Percentiles rank a stretch among this genome's conserved stretches.
phyloP scores from a whole-genome alignment of 2,797 vertebrate species.

The Leptodactylus fallax region DNA sequence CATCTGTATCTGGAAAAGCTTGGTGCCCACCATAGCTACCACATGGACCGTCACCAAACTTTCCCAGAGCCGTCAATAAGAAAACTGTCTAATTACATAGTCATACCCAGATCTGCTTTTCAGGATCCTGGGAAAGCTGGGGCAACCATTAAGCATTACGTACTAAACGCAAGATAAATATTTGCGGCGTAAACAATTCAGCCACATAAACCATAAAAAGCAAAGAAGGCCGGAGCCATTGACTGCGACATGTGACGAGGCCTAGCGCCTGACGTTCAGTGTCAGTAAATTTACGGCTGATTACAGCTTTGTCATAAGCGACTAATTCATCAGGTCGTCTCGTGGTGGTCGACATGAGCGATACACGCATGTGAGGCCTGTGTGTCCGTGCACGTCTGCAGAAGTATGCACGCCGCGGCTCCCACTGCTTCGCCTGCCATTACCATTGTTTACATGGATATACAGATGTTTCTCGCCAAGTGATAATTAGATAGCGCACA shows the following conservation, averaged over 20 bases:
- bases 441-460: constrained; percentile 48
- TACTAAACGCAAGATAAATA: no score
- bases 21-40: neutral
- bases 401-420: neutral
- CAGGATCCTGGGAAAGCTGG: neutral
- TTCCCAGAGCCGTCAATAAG: neutral
- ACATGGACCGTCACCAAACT: neutral
- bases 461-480: constrained; percentile 47
- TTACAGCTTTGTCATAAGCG: neutral
- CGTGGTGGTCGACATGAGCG: neutral
- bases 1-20: neutral
- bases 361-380: neutral
- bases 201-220: neutral
- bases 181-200: neutral
- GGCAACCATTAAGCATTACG: neutral
- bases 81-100: neutral
- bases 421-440: neutral
- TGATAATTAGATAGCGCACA: constrained; percentile 52
- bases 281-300: constrained; percentile 10
- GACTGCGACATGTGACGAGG: neutral
- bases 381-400: neutral
- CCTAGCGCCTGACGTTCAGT: neutral
- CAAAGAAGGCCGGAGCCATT: neutral
- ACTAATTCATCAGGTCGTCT: neutral
- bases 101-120: no score